These are phyloP conservation scores for Gryon sp. DNA, from an alignment of 1,140 invertebrate genomes.

Conservation along the genomic window DNA sequence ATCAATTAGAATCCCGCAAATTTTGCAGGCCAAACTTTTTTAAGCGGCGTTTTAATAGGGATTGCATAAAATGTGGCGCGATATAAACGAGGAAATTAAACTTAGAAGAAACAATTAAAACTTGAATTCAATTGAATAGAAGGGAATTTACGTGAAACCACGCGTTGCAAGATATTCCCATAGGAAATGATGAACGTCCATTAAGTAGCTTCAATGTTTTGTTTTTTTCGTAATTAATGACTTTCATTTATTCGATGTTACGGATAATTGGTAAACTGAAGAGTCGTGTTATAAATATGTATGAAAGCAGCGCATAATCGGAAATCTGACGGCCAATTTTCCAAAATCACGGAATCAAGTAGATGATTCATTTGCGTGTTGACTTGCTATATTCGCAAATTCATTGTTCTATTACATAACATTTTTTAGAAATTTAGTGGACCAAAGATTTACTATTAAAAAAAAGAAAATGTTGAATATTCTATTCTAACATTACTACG, in stretches of 20 bases:
- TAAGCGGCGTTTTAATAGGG: too few species aligned
- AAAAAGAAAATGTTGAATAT: too few species aligned
- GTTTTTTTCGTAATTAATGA: conserved; percentile 30
- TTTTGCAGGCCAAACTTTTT: too few species aligned
- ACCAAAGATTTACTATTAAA: too few species aligned
- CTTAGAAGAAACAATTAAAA: not conserved
- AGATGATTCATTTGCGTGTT: not conserved
- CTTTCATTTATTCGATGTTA: conserved; percentile 15
- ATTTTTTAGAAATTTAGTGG: too few species aligned
- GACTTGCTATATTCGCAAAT: too few species aligned
- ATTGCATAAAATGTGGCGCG: conserved; percentile 21
- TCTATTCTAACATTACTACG: too few species aligned
- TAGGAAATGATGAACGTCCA: conserved; percentile 8
- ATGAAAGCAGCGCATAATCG: conserved; percentile 16
- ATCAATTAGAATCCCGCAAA: too few species aligned
- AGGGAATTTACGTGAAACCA: not conserved
- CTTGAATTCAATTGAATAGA: too few species aligned
- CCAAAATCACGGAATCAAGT: conserved; percentile 7
- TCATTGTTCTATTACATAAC: too few species aligned
- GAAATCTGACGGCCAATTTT: conserved; percentile 12
- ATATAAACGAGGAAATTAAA: not conserved
- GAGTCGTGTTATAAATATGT: conserved; percentile 34
- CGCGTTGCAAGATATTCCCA: conserved; percentile 10
- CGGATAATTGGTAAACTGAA: conserved; percentile 19
- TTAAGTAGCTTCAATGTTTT: conserved; percentile 7